Percentiles rank a stretch among this genome's conserved stretches.
Conservation (phyloP, 2,113 vertebrate genomes). For the Madoqua kirkii region DNA sequence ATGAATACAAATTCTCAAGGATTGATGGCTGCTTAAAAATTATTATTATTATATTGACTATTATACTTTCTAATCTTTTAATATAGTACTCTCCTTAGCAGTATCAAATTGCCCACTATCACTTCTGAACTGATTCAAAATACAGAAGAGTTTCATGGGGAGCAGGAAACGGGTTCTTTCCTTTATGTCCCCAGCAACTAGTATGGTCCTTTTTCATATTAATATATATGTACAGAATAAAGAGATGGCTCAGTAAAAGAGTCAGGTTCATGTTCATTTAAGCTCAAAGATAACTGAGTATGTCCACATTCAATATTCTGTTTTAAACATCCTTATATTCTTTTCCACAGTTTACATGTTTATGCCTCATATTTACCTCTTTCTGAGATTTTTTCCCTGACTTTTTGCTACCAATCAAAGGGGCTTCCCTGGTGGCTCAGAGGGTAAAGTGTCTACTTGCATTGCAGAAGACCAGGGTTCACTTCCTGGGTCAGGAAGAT, state of each 20-base stretch:
- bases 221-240: neutral
- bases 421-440: too few relatives aligned
- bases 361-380: neutral
- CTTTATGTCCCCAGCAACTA: neutral
- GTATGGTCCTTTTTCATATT: neutral
- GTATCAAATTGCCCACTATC: neutral
- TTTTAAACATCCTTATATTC: neutral
- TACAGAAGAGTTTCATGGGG: neutral
- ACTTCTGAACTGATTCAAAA: neutral
- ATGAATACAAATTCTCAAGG: neutral
- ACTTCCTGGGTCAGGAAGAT: too few relatives aligned
- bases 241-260: neutral
- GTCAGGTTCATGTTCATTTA: neutral
- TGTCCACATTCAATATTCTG: neutral
- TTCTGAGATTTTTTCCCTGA: neutral
- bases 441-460: too few relatives aligned
- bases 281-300: neutral
- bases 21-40: neutral
- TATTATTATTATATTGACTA: neutral
- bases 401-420: neutral
- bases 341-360: neutral
- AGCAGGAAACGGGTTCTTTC: neutral
- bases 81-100: neutral
- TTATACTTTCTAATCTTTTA: neutral
- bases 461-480: too few relatives aligned